These are phyloP conservation scores for Phyllotreta cruciferae DNA, from an alignment of 2,888 invertebrate genomes.

Conservation along the genomic window DNA sequence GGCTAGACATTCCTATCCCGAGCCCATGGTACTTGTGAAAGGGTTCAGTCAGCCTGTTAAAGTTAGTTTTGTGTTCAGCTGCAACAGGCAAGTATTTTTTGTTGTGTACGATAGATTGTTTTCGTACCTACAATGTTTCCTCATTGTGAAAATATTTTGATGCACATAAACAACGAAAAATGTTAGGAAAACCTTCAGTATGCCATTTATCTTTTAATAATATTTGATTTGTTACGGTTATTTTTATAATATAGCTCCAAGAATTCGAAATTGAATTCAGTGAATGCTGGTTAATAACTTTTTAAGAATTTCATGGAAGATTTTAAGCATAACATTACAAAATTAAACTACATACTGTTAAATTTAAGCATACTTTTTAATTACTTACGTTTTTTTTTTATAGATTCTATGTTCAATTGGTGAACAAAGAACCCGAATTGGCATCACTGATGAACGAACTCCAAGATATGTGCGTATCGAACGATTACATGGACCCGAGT, in stretches of 20 bases:
- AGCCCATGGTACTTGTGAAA: constrained; percentile 51
- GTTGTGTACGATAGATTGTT: background rate
- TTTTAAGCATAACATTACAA: too few species aligned
- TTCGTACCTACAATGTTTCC: background rate
- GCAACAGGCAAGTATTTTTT: constrained; percentile 54
- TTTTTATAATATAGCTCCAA: too few species aligned
- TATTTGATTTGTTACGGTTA: too few species aligned
- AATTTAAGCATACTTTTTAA: too few species aligned
- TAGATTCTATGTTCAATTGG: constrained; percentile 76
- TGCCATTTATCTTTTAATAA: too few species aligned
- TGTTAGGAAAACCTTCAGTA: too few species aligned
- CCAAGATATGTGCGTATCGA: constrained; percentile 64
- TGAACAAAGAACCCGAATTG: constrained; percentile 67
- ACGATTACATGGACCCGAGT: constrained; percentile 45
- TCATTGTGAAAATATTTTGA: too few species aligned
- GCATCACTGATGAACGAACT: constrained; percentile 74
- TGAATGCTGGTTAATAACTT: too few species aligned
- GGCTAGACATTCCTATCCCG: constrained; percentile 54
- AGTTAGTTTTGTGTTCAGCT: constrained; percentile 73
- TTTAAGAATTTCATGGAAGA: too few species aligned
- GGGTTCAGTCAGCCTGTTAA: constrained; percentile 63
- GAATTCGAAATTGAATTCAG: too few species aligned
- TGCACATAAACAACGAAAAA: too few species aligned
- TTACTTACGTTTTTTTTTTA: background rate
- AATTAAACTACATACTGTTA: too few species aligned